Base-by-base conservation (phyloP, 2,888 invertebrate genomes). In the Cosmopolites sordidus region DNA sequence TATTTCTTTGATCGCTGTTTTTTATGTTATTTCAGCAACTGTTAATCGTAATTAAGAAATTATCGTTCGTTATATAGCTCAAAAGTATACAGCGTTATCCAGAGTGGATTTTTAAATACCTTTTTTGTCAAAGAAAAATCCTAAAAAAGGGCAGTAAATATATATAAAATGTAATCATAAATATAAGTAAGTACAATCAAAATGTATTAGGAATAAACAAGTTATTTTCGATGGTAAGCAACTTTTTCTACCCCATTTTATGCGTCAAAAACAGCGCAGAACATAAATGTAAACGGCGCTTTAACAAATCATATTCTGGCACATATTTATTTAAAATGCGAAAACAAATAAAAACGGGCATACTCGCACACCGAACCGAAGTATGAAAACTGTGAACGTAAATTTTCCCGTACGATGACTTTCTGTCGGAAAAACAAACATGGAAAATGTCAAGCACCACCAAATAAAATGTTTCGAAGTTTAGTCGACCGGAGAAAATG, bases 401-500 rank as follows among this genome's bases (percentile, higher is more conserved):
- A 56, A 57, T 60, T 58, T 58, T 55, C 58, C 60, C 48, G 48
- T 30, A 48, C 43, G 49, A 54, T 58, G 58, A 49, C 48, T 60
- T 46, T 48, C 48, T 51, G 56, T 54, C 48, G 50, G 54, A 55
- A 61, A 59, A 61, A 58, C 56, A 58, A 61, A 61, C 56, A 58
- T 47, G 18, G 55, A 50, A 51, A 57, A 58, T 52, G 58, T 53
- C 56, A 58, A 51, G 51, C 54, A 33, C 43, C 47, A 39, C 42
- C 54, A 52, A 57, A 57, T 61, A 55, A 60, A 58, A 56, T 59
- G 58, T 61, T 59, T 61, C 57, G 50, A 51, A 47, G 53, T 53
- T 52, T 58, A 60, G 51, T 46, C 55, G 54, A 57, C 51, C 55
- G 52, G 15, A 17, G 55, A 43, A 44, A 59, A 59, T 52, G 51